Evolutionary conservation across 2,888 invertebrate genomes (phyloP).

Genomic region (Cephus spinipes): DNA sequence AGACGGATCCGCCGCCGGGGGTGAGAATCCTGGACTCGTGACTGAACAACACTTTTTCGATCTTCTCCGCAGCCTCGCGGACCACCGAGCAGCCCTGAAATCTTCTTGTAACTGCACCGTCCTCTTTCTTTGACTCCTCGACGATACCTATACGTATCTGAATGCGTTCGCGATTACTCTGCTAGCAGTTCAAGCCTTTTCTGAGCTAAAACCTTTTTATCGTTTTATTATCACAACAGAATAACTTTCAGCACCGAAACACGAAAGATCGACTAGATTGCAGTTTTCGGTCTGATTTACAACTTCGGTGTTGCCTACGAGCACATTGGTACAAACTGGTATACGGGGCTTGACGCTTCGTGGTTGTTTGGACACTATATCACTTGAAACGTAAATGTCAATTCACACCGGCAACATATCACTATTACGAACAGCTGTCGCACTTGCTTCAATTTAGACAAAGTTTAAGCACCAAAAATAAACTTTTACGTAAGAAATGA

Average conservation of each 20-base stretch:
- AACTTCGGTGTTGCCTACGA: background rate
- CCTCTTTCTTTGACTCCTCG: background rate
- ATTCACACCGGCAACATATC: background rate
- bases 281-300: background rate
- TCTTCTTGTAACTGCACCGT: background rate
- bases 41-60: conserved; percentile 64
- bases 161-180: background rate
- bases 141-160: background rate
- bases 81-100: background rate
- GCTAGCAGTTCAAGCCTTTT: background rate
- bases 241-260: background rate
- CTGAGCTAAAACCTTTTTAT: background rate
- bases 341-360: background rate
- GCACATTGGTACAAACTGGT: background rate
- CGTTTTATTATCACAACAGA: background rate
- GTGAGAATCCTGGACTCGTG: conserved; percentile 66
- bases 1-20: conserved; percentile 62
- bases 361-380: background rate
- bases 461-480: background rate
- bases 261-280: background rate
- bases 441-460: background rate
- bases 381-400: background rate
- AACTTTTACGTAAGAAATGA: background rate
- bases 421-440: background rate
- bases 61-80: conserved; percentile 48